Conservation (phyloP, 2,797 vertebrate species). For the Amblyraja radiata region DNA sequence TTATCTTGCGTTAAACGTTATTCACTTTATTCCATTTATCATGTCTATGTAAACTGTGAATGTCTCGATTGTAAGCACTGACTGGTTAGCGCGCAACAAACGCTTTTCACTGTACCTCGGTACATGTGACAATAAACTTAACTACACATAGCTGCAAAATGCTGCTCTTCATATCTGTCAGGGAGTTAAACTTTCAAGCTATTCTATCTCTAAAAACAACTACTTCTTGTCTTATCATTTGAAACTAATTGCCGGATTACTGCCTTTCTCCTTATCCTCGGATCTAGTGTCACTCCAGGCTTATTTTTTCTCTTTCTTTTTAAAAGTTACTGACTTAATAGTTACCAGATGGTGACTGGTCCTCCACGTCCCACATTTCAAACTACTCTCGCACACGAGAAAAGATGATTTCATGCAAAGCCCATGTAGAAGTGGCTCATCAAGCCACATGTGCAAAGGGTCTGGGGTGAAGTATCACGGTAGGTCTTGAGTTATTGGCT, state of each 20-base stretch:
- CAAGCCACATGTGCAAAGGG: slow-evolving; percentile 9
- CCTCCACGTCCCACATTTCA: slow-evolving; percentile 3
- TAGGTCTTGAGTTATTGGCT: slow-evolving; percentile 14
- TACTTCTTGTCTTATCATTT: slow-evolving; percentile 23
- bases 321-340: slow-evolving; percentile 29
- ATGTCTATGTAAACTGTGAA: too few relatives aligned
- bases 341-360: slow-evolving; percentile 29
- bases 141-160: background rate
- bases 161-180: background rate
- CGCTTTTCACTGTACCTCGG: too few relatives aligned
- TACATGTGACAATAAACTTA: too few relatives aligned
- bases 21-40: too few relatives aligned
- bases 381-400: background rate
- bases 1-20: too few relatives aligned
- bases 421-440: background rate
- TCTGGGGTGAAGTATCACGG: slow-evolving; percentile 5
- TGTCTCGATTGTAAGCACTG: too few relatives aligned
- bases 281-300: slow-evolving; percentile 18
- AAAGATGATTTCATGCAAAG: slow-evolving; percentile 19
- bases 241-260: slow-evolving; percentile 31
- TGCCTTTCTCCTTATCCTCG: slow-evolving; percentile 14
- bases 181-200: background rate
- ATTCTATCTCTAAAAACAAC: background rate
- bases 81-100: too few relatives aligned
- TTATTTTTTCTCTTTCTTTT: background rate